Evolutionary conservation across 2,888 invertebrate genomes (phyloP), one percentile per base, ranked within the genome.

Genomic region (Metellina segmentata): DNA sequence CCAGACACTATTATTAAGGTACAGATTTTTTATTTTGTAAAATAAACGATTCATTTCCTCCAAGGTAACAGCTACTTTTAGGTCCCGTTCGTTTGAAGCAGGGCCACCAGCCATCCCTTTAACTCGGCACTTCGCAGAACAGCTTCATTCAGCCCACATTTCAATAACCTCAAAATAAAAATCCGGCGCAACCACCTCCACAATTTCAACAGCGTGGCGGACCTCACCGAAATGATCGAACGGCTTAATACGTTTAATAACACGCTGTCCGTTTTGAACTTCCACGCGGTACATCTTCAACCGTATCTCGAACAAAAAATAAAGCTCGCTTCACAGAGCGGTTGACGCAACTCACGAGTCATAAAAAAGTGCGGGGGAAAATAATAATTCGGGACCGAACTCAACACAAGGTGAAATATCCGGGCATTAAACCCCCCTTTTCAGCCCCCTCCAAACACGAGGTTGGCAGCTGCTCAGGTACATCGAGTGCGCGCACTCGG

Each of bases 401-500:
- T 34, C 34, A 34, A 34, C 51, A 61, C 53, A 81, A 75, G 85
- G 85, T 85, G 85, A 85, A 75, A 74, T 85, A 85, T 85, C 85
- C 85, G 71, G 19, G 51, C 19, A 82, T 82, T 34, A 75, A 75
- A 7, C 34, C 48, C 13, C n/a, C 13, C 48, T 48, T 13, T 71
- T 11, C 51, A 7, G 5, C 11, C 20, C 7, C 16, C 69, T 19
- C 20, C 20, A 70, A 71, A 70, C 49, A 34, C 34, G 34, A 69
- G 69, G 16, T 34, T 34, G 34, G 85, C 85, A 86, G 77, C 85
- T 86, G 85, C 70, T 75, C 85, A n/a, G 34, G 75, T 74, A 72
- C 53, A 34, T 52, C 34, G 34, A 34, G 48, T 16, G 70, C 52
- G 74, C 20, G 16, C 16, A n/a, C 51, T 77, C 83, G 81, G 70